Base-by-base conservation (phyloP, 2,888 invertebrate genomes). In the Cremastinae sp. region DNA sequence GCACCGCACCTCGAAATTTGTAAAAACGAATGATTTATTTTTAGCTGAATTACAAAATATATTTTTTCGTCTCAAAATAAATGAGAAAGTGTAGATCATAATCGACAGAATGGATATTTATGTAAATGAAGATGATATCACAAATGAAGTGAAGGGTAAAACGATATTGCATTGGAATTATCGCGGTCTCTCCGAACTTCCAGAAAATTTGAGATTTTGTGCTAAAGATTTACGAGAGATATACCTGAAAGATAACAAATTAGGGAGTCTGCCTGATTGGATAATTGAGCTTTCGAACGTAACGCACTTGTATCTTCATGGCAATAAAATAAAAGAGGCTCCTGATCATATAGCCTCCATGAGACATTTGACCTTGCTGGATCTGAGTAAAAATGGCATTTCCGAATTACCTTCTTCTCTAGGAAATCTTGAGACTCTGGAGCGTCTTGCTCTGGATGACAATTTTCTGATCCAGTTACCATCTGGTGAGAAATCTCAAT, bases 121-220 rank as follows among this genome's bases (percentile, higher is more conserved):
- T 55, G 53, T 28, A 4, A 39, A 85, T 78, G 76, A 78, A 39
- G 53, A 79, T 72, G 88, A 90, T 72, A 84, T 90, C 81, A 83
- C 83, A n/a, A 83, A 84, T 5, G 90, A 90, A 74, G 85, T 89
- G 4, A 83, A 82, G 71, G 83, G 81, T 39, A 90, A 89, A 78
- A 78, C 80, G 68, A 89, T 90, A 75, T 82, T 90, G 8, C 90
- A 90, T 70, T 90, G 90, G 90, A 90, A 90, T 80, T 90, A 88
- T 79, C 85, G 90, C 8, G 87, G 85, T 61, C 83, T 90, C 10
- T 70, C 70, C 4, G 80, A 86, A 70, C 79, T 90, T 49, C 90
- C 90, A 22, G 82, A 85, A 22, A 87, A 83, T 9, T 78, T 90
- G 61, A 83, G 86, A 68, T 69, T 75, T 16, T 81, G 84, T 51